phyloP scores from a whole-genome alignment of 2,113 vertebrate species.

The Cervus canadensis region DNA sequence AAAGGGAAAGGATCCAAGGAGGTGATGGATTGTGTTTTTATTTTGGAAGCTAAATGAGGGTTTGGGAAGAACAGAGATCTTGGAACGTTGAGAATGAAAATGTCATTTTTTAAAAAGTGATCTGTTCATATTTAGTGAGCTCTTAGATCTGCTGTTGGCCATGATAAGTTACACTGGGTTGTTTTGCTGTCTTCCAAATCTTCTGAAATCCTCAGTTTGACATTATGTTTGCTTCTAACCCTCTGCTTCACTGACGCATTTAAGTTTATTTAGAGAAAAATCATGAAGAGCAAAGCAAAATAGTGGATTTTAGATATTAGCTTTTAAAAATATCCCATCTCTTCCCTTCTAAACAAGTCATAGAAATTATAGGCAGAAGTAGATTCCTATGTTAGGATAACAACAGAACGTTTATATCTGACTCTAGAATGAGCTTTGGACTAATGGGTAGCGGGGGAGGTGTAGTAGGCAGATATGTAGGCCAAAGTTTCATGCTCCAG shows the following conservation, averaged over 20 bases:
- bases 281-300: background rate
- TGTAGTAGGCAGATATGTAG: background rate
- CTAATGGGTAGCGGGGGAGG: background rate
- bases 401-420: background rate
- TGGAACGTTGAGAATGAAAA: background rate
- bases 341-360: background rate
- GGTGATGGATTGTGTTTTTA: background rate
- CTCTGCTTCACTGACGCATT: background rate
- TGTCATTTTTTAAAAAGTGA: background rate
- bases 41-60: background rate
- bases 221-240: background rate
- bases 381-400: background rate
- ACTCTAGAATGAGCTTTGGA: background rate
- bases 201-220: background rate
- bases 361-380: background rate
- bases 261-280: background rate
- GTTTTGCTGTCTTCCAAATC: background rate
- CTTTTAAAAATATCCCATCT: background rate
- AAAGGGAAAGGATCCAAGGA: background rate
- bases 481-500: accelerated
- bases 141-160: background rate
- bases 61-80: background rate
- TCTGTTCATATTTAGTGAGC: background rate
- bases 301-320: background rate
- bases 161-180: background rate